Evolutionary conservation across 2,113 vertebrate species (phyloP).

Genomic region (Chloebia gouldiae): DNA sequence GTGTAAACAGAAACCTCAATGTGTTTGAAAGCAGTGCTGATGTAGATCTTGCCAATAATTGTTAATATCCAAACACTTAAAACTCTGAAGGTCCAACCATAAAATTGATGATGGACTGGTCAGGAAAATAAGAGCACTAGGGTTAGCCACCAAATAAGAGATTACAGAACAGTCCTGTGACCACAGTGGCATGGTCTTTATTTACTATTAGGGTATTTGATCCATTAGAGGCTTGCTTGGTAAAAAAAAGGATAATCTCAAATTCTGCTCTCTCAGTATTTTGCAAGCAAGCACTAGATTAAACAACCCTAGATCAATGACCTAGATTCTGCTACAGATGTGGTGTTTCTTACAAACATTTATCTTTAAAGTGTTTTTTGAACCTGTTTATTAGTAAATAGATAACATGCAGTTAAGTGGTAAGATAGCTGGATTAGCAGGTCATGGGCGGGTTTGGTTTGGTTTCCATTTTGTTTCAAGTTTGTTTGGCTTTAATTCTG

Average conservation of each 20-base stretch:
- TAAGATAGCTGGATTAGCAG: background rate
- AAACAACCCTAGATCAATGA: background rate
- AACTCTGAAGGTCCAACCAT: background rate
- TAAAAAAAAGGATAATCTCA: background rate
- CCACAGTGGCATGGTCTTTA: too few relatives aligned
- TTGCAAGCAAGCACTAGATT: background rate
- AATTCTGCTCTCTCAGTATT: background rate
- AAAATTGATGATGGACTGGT: background rate
- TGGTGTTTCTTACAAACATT: background rate
- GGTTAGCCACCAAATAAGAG: background rate
- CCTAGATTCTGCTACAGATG: background rate
- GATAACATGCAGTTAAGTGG: background rate
- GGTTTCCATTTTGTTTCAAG: background rate
- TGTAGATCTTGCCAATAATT: background rate
- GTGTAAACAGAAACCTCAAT: background rate
- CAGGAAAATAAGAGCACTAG: background rate
- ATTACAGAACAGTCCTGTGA: background rate
- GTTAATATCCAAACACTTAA: background rate
- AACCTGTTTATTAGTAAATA: background rate
- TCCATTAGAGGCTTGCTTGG: background rate
- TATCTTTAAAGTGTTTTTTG: background rate
- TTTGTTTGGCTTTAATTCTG: background rate
- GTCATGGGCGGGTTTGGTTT: background rate
- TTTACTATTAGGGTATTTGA: background rate
- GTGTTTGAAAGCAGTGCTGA: background rate